phyloP scores from a whole-genome alignment of 2,113 vertebrate genomes.

The Crotalus horridus region DNA sequence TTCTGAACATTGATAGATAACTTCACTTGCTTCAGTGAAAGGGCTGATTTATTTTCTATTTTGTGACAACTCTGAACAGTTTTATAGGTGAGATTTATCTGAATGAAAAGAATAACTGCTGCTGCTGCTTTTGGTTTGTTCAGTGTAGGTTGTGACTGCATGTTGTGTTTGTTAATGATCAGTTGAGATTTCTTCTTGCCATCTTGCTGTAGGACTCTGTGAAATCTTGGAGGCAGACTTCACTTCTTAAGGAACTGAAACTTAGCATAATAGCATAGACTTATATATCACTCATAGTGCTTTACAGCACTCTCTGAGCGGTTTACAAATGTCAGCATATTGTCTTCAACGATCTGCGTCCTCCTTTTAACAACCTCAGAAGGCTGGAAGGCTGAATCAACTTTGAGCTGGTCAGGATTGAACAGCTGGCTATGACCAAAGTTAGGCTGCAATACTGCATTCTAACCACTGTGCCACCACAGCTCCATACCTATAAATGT shows the following conservation, averaged over 20 bases:
- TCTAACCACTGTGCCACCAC: neutral
- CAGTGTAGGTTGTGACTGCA: neutral
- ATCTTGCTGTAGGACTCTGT: neutral
- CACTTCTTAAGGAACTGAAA: neutral
- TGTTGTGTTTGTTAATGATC: neutral
- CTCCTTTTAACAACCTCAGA: neutral
- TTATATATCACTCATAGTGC: neutral
- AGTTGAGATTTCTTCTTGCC: neutral
- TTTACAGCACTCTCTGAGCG: neutral
- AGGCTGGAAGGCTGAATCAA: neutral
- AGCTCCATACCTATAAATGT: neutral
- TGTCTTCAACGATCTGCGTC: neutral
- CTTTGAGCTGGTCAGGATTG: neutral
- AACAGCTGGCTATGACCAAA: neutral
- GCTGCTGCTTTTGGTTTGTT: neutral
- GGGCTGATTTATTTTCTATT: neutral
- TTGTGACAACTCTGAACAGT: neutral
- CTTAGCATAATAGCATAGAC: neutral
- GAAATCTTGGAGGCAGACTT: neutral
- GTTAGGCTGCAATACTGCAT: neutral
- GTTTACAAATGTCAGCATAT: neutral
- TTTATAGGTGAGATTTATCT: neutral
- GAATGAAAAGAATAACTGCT: neutral
- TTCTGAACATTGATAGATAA: neutral
- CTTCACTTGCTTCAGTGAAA: neutral